Conservation (phyloP, 1,140 invertebrate species). For the Trinorchestia longiramus region DNA sequence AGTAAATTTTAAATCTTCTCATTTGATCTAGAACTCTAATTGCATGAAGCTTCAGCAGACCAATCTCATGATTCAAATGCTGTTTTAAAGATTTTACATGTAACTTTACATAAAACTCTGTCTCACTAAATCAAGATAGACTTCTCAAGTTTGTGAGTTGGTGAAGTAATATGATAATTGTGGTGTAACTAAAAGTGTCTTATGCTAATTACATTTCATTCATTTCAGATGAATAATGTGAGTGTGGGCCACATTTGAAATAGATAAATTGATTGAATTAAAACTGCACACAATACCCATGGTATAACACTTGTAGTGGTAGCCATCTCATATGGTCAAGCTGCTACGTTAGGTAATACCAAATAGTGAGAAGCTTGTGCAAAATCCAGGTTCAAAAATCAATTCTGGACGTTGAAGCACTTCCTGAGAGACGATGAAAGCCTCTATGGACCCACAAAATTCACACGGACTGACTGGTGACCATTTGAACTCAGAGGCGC, state of each 20-base stretch:
- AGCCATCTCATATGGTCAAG: neutral
- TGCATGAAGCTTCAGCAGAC: no score
- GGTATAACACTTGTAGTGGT: neutral
- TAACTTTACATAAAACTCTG: no score
- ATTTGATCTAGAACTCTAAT: no score
- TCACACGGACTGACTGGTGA: slow-evolving; percentile 4
- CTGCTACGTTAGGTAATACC: neutral
- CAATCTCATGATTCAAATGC: no score
- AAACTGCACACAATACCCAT: neutral
- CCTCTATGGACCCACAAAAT: neutral
- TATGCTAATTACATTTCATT: neutral
- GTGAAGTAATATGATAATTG: no score
- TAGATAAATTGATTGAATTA: neutral
- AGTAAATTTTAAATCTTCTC: no score
- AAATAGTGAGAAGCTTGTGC: neutral
- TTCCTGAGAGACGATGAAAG: neutral
- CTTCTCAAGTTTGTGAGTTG: no score
- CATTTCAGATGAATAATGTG: neutral
- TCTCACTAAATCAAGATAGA: no score
- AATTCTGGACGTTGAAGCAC: neutral
- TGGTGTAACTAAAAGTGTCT: no score
- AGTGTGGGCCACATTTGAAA: neutral
- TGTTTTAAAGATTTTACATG: no score
- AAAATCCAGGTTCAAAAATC: neutral
- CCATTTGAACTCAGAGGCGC: neutral